Evolutionary conservation across 2,888 invertebrate species (phyloP).

Genomic region (Cephonodes hylas): DNA sequence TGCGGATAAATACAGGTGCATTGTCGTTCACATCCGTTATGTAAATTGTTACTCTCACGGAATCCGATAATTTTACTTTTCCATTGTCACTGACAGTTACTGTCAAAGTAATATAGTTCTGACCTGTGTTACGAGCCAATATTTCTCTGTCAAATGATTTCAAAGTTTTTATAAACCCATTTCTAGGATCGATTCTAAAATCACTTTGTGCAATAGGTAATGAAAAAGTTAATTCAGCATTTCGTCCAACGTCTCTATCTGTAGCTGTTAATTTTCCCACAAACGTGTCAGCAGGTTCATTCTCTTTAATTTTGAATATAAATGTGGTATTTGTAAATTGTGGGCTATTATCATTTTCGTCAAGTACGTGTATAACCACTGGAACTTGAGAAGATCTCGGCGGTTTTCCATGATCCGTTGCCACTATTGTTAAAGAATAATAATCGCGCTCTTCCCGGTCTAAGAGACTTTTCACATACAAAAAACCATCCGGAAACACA

Average conservation of each 20-base stretch:
- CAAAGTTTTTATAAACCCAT: constrained; percentile 93
- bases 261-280: constrained; percentile 94
- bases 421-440: constrained; percentile 92
- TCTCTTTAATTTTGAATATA: constrained; percentile 93
- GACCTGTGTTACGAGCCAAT: constrained; percentile 87
- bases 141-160: constrained; percentile 94
- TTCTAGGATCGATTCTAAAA: constrained; percentile 93
- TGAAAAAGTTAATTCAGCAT: constrained; percentile 93
- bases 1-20: constrained; percentile 89
- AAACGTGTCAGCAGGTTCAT: constrained; percentile 93
- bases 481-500: constrained; percentile 95
- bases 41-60: constrained; percentile 92
- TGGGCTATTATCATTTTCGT: constrained; percentile 98
- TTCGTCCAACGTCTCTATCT: constrained; percentile 94
- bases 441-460: constrained; percentile 96
- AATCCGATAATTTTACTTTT: constrained; percentile 86
- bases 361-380: constrained; percentile 95
- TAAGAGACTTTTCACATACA: constrained; percentile 92
- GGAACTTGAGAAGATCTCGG: constrained; percentile 92
- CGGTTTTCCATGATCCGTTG: constrained; percentile 89
- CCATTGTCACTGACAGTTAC: constrained; percentile 94
- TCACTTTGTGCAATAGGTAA: constrained; percentile 87
- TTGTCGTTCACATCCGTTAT: constrained; percentile 96
- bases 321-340: constrained; percentile 95
- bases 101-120: constrained; percentile 90